A percentile compares a stretch with the other conserved stretches of the same genome.
Conservation (phyloP, 2,113 vertebrate genomes). For the Pristiophorus japonicus region DNA sequence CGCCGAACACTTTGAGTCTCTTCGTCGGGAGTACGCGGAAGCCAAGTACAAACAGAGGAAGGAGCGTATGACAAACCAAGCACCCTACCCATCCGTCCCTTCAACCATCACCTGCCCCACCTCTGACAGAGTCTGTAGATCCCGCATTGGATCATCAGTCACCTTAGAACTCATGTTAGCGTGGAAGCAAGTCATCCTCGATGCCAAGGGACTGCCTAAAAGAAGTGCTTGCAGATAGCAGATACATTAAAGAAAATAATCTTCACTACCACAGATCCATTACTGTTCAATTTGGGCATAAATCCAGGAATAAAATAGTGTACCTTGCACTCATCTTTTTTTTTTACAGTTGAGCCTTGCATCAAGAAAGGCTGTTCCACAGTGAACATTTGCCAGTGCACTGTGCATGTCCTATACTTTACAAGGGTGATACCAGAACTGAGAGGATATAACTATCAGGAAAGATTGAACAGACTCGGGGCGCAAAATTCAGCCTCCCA, state of each 20-base stretch:
- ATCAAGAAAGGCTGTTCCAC: background rate
- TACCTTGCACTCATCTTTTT: background rate
- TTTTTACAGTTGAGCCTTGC: background rate
- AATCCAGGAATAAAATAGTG: background rate
- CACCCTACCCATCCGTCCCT: too few species aligned
- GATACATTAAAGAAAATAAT: background rate
- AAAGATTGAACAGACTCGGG: background rate
- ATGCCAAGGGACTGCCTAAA: too few species aligned
- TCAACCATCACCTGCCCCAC: too few species aligned
- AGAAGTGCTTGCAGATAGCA: constrained; percentile 4
- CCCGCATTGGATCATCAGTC: too few species aligned
- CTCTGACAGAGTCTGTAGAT: too few species aligned
- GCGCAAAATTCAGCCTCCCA: too few species aligned
- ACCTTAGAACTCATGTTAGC: too few species aligned
- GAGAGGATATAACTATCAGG: background rate
- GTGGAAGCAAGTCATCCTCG: too few species aligned
- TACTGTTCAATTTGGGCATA: background rate
- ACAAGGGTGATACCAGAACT: background rate
- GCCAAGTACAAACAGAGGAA: too few species aligned
- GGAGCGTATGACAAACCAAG: too few species aligned
- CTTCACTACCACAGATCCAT: background rate
- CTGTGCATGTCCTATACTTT: background rate
- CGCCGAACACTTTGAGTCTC: too few species aligned
- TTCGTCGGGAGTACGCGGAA: too few species aligned
- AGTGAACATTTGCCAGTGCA: background rate